These are phyloP conservation scores for Schizotus pectinicornis DNA, from an alignment of 2,888 invertebrate species.

Conservation along the genomic window DNA sequence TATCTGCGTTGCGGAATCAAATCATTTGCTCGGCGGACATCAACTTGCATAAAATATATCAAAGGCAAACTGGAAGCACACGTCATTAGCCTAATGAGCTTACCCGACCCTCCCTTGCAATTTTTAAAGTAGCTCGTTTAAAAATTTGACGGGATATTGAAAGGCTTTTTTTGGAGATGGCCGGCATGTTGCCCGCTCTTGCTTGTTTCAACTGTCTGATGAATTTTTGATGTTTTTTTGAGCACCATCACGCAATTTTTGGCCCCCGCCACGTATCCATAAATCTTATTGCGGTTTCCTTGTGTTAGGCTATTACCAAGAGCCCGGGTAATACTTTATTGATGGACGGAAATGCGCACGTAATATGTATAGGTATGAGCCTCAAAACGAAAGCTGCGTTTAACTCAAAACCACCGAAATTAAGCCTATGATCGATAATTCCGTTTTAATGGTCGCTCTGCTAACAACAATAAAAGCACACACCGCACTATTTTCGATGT, in stretches of 20 bases:
- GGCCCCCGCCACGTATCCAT: constrained; percentile 39
- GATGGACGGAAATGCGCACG: constrained; percentile 22
- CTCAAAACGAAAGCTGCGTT: background rate
- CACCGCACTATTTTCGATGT: too few species aligned
- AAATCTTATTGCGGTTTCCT: constrained; percentile 33
- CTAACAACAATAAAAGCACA: too few species aligned
- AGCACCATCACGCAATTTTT: constrained; percentile 42
- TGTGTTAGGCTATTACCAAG: constrained; percentile 21
- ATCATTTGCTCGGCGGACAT: constrained; percentile 52
- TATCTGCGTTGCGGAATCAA: constrained; percentile 50
- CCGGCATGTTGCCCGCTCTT: constrained; percentile 39
- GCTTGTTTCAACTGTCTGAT: constrained; percentile 50
- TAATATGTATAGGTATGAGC: background rate
- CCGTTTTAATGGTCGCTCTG: constrained; percentile 10
- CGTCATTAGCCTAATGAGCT: constrained; percentile 55
- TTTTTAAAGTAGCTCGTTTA: constrained; percentile 34
- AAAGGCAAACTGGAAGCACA: constrained; percentile 48
- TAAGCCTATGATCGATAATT: constrained; percentile 16
- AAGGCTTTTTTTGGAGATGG: constrained; percentile 32
- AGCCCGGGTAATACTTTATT: constrained; percentile 23
- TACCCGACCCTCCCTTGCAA: constrained; percentile 38
- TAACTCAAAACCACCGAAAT: background rate
- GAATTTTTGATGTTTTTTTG: constrained; percentile 56
- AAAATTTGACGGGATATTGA: constrained; percentile 44
- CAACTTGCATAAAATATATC: constrained; percentile 52